Conservation (phyloP, 2,888 invertebrate genomes). For the Buathra laborator region DNA sequence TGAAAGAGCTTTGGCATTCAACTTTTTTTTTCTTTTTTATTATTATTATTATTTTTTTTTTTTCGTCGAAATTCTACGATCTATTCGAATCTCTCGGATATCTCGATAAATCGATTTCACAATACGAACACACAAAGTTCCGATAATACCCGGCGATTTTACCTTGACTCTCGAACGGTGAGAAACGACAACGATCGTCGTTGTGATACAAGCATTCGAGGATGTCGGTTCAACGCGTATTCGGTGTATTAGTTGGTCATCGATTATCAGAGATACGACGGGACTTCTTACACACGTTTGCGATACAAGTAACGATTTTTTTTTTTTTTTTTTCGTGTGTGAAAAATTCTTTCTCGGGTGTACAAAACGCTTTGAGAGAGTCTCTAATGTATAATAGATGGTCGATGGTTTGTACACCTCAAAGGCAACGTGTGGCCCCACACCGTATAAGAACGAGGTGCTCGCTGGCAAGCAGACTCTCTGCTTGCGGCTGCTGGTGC, state of each 20-base stretch:
- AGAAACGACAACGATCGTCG: too few species aligned
- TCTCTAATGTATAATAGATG: background rate
- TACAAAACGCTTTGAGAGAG: background rate
- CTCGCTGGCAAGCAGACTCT: slow-evolving; percentile 47
- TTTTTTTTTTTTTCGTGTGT: background rate
- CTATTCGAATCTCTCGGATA: background rate
- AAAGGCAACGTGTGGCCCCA: slow-evolving; percentile 55
- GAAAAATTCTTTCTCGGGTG: background rate
- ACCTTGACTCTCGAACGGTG: too few species aligned
- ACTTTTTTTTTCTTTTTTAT: background rate
- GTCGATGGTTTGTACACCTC: slow-evolving; percentile 27
- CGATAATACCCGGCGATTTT: too few species aligned
- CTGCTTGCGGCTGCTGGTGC: slow-evolving; percentile 27
- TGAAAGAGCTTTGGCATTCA: slow-evolving; percentile 9
- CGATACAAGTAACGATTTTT: background rate
- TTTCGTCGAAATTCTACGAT: background rate
- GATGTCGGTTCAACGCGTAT: too few species aligned
- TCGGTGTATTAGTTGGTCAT: too few species aligned
- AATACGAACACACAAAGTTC: too few species aligned
- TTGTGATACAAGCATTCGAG: too few species aligned
- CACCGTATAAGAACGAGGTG: slow-evolving; percentile 53
- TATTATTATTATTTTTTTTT: background rate
- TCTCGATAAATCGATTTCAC: background rate
- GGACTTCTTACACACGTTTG: too few species aligned
- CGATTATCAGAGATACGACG: too few species aligned